These are phyloP conservation scores for Pachliopta kotzebuea DNA, from an alignment of 2,888 invertebrate species.

Conservation along the genomic window DNA sequence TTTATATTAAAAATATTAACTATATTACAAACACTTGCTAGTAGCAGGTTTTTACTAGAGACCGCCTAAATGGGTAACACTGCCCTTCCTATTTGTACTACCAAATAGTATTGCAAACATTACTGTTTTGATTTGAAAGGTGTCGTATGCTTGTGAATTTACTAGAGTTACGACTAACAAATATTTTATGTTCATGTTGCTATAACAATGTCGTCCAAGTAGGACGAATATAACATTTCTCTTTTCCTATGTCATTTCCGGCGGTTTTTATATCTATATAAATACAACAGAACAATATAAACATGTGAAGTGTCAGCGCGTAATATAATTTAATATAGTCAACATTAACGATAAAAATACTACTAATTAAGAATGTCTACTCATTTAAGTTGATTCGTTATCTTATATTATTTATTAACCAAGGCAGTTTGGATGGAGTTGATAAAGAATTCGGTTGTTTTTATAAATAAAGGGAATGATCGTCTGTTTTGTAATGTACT, in stretches of 20 bases:
- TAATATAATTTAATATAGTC: background rate
- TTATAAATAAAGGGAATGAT: background rate
- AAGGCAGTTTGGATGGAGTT: background rate
- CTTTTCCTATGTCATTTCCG: background rate
- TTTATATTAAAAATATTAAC: too few relatives aligned
- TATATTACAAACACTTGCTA: too few relatives aligned
- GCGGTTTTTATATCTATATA: background rate
- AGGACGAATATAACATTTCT: too few relatives aligned
- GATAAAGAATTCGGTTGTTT: constrained; percentile 12
- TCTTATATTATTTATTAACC: constrained; percentile 4
- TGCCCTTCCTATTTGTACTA: too few relatives aligned
- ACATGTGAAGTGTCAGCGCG: background rate
- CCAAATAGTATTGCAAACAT: too few relatives aligned
- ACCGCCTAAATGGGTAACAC: too few relatives aligned
- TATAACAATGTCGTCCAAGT: too few relatives aligned
- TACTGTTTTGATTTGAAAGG: too few relatives aligned
- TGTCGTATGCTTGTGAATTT: too few relatives aligned
- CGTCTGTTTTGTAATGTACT: constrained; percentile 30
- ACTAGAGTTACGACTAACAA: too few relatives aligned
- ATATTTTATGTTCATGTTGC: too few relatives aligned
- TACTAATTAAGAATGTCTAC: background rate
- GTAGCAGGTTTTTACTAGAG: too few relatives aligned
- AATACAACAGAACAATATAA: background rate
- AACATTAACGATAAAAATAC: background rate
- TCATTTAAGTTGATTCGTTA: background rate